Percentiles rank a stretch among this genome's conserved stretches.
These are phyloP conservation scores for Panagrolaimus sp. DNA, from an alignment of 1,140 invertebrate genomes.

Conservation along the genomic window DNA sequence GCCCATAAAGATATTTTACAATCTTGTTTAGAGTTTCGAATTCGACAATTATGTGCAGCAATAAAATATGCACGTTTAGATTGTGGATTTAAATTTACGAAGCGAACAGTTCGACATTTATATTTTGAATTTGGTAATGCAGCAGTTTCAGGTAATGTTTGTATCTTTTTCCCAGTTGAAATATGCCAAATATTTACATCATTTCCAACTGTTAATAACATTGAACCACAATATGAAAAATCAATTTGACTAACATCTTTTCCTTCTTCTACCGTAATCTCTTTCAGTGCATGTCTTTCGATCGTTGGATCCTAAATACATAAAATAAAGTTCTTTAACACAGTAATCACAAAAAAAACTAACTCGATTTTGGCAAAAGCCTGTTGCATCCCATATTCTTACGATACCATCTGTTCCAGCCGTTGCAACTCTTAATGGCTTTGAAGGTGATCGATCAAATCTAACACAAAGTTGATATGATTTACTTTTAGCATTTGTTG, in stretches of 20 bases:
- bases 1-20: conserved; percentile 10
- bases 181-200: background rate
- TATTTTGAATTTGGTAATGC: conserved; percentile 11
- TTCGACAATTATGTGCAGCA: conserved; percentile 16
- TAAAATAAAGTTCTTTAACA: background rate
- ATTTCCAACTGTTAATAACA: background rate
- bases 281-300: background rate
- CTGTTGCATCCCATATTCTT: conserved; percentile 70
- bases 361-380: conserved; percentile 22
- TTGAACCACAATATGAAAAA: conserved; percentile 4
- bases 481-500: conserved; percentile 67
- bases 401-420: conserved; percentile 81
- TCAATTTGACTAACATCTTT: conserved; percentile 11
- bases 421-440: conserved; percentile 74
- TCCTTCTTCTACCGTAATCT: background rate
- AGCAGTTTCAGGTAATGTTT: background rate
- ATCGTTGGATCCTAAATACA: conserved; percentile 10
- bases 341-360: too few relatives aligned
- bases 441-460: conserved; percentile 65
- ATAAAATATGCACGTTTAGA: background rate
- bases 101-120: conserved; percentile 16
- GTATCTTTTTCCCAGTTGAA: background rate
- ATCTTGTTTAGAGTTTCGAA: conserved; percentile 14
- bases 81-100: conserved; percentile 8
- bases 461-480: conserved; percentile 78